Evolutionary conservation across 1,140 invertebrate species (phyloP).

Genomic region (Teleogryllus occipitalis): DNA sequence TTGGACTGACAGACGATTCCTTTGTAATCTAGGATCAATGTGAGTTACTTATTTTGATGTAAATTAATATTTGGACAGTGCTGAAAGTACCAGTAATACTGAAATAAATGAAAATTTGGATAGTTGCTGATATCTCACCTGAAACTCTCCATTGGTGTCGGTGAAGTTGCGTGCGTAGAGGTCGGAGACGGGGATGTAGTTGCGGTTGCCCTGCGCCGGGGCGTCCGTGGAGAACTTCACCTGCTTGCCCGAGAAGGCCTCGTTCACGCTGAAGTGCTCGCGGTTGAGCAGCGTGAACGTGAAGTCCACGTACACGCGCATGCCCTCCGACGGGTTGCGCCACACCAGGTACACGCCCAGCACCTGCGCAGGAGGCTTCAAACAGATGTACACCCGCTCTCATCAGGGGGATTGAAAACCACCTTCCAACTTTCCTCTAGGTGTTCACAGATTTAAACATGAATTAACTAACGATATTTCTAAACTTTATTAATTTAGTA

Average conservation of each 20-base stretch:
- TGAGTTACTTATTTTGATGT: too few relatives aligned
- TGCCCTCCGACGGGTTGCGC: constrained; percentile 61
- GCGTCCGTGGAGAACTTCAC: constrained; percentile 67
- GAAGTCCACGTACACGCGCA: constrained; percentile 74
- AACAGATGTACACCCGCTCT: too few relatives aligned
- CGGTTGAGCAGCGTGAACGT: constrained; percentile 76
- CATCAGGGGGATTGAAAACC: too few relatives aligned
- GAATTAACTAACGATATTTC: too few relatives aligned
- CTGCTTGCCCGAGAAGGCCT: constrained; percentile 72
- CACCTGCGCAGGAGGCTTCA: constrained; percentile 28
- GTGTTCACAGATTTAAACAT: too few relatives aligned
- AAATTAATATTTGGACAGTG: too few relatives aligned
- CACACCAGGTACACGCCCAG: constrained; percentile 75
- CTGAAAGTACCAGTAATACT: too few relatives aligned
- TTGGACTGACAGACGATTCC: too few relatives aligned
- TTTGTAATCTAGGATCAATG: too few relatives aligned
- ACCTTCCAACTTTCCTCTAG: too few relatives aligned
- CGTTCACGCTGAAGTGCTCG: constrained; percentile 78
- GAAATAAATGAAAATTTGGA: too few relatives aligned
- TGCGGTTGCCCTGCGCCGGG: constrained; percentile 66
- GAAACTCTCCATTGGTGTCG: constrained; percentile 75
- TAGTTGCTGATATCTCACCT: constrained; percentile 29
- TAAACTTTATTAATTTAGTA: too few relatives aligned
- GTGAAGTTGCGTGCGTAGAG: constrained; percentile 67
- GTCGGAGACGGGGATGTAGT: constrained; percentile 71